Evolutionary conservation across 2,797 vertebrate species (phyloP).

Genomic region (Thripadectes ignobilis): DNA sequence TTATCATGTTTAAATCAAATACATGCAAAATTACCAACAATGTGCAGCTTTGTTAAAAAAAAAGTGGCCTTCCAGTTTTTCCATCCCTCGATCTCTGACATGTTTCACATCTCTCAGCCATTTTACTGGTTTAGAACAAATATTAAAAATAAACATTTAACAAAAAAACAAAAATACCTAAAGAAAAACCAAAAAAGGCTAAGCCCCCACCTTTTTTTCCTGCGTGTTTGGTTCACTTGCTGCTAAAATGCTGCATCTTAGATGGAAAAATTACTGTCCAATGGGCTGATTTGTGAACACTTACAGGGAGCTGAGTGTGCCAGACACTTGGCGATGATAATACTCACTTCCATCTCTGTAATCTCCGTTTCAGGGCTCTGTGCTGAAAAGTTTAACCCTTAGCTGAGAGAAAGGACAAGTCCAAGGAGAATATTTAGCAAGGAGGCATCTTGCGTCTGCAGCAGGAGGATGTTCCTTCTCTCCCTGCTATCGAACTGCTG

Average conservation of each 20-base stretch:
- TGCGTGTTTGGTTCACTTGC: neutral
- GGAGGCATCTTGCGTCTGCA: neutral
- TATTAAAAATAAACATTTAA: neutral
- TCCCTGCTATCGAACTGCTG: neutral
- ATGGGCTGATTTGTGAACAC: neutral
- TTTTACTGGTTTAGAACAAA: neutral
- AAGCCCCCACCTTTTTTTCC: neutral
- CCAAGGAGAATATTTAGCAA: neutral
- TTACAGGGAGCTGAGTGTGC: neutral
- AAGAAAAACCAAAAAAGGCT: too few species aligned
- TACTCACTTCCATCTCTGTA: neutral
- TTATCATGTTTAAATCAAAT: neutral
- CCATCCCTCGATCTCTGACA: neutral
- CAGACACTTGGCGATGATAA: rapidly evolving
- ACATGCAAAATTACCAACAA: neutral
- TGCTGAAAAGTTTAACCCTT: neutral
- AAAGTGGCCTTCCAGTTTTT: neutral
- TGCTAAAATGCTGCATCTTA: neutral
- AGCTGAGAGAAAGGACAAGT: neutral
- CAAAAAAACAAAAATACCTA: too few species aligned
- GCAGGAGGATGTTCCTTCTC: neutral
- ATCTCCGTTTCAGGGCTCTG: neutral
- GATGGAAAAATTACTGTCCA: neutral
- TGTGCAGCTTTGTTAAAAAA: neutral
- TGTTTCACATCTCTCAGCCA: neutral